These are phyloP conservation scores for Amblyopsis rosae DNA, from an alignment of 2,113 vertebrate genomes.

Conservation along the genomic window DNA sequence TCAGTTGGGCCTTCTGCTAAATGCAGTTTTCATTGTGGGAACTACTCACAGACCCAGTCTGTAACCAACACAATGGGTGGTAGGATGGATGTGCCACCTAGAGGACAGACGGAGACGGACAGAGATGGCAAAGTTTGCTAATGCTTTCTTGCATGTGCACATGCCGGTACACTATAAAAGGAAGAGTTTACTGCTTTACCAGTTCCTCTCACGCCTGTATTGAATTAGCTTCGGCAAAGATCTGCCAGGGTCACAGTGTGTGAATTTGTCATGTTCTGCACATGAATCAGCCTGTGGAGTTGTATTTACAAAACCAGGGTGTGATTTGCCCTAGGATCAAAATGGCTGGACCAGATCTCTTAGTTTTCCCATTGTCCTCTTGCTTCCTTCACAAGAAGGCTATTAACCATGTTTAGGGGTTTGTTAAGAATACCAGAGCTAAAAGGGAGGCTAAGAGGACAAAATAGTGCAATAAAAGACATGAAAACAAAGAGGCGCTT, in stretches of 20 bases:
- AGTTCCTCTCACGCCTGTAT: conserved; percentile 12
- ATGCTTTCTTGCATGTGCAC: no score
- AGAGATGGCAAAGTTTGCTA: no score
- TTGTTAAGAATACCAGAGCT: conserved; percentile 38
- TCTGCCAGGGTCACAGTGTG: conserved; percentile 10
- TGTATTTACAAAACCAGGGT: conserved; percentile 39
- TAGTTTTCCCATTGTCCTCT: conserved; percentile 25
- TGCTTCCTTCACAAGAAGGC: conserved; percentile 28
- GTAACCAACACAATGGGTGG: no score
- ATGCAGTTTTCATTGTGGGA: conserved; percentile 48
- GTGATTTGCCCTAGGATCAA: conserved; percentile 40
- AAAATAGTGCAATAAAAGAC: conserved; percentile 45
- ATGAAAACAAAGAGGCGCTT: conserved; percentile 39
- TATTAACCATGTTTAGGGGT: conserved; percentile 28
- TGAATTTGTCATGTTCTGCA: conserved; percentile 26
- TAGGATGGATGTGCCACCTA: not conserved
- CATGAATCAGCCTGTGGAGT: conserved; percentile 33
- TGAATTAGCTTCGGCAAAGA: conserved; percentile 9
- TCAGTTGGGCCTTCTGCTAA: conserved; percentile 31
- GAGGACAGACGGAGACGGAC: not conserved
- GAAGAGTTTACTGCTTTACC: not conserved
- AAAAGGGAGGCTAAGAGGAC: conserved; percentile 11
- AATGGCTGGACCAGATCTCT: conserved; percentile 12
- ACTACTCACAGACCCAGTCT: conserved; percentile 11
- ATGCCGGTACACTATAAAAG: no score